These are phyloP conservation scores for Adelognathus sp. DNA, from an alignment of 2,888 invertebrate genomes.

Conservation along the genomic window DNA sequence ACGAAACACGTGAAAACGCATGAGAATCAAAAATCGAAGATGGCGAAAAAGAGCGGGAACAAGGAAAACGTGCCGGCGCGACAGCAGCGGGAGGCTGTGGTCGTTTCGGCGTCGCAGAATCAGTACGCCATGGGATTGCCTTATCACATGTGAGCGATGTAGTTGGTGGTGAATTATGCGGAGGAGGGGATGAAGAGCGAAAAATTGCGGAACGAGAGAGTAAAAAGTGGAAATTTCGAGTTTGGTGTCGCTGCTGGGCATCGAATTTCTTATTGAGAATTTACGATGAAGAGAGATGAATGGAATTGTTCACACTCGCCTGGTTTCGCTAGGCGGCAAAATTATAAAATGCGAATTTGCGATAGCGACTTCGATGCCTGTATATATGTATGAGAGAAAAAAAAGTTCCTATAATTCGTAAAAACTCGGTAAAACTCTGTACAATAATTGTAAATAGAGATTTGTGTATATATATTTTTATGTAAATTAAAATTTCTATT, in stretches of 20 bases:
- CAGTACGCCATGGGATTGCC: slow-evolving; percentile 42
- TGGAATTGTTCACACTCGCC: too few relatives aligned
- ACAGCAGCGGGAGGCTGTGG: slow-evolving; percentile 39
- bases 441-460: slow-evolving; percentile 63
- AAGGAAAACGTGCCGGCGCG: slow-evolving; percentile 74
- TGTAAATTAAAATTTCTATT: slow-evolving; percentile 62
- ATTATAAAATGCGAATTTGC: neutral
- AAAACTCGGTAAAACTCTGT: too few relatives aligned
- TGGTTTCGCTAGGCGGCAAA: neutral
- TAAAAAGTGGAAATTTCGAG: too few relatives aligned
- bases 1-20: slow-evolving; percentile 96
- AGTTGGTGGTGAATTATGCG: neutral
- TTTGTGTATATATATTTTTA: slow-evolving; percentile 66
- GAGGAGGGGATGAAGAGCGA: neutral
- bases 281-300: too few relatives aligned
- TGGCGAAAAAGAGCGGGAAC: slow-evolving; percentile 80
- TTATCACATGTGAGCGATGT: slow-evolving; percentile 42
- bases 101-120: slow-evolving; percentile 43
- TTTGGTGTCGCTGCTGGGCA: too few relatives aligned
- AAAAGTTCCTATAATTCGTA: slow-evolving; percentile 55
- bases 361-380: neutral
- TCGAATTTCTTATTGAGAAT: too few relatives aligned
- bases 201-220: neutral
- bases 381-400: slow-evolving; percentile 5
- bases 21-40: slow-evolving; percentile 84